A percentile compares a stretch with the other conserved stretches of the same genome.
Evolutionary conservation across 2,113 vertebrate species (phyloP).

Genomic region (Vicugna pacos): DNA sequence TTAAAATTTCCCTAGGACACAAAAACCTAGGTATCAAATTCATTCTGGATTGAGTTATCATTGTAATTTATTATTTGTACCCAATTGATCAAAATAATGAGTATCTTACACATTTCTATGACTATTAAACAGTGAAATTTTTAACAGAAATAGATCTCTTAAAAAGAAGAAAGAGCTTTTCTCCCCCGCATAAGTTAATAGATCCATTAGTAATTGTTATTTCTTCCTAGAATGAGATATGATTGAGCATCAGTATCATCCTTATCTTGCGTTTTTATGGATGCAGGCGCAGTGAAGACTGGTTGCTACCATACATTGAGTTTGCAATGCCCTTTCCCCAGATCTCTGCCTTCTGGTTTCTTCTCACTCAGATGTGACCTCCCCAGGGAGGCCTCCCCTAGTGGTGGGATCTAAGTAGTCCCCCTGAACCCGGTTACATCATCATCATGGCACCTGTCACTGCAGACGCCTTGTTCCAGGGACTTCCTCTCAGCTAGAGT

Average conservation of each 20-base stretch:
- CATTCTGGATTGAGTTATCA: not conserved
- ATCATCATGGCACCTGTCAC: not conserved
- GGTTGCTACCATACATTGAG: not conserved
- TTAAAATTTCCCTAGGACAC: not conserved
- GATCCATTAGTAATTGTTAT: not conserved
- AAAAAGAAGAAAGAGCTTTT: not conserved
- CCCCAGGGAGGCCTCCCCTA: not conserved
- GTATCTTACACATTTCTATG: not conserved
- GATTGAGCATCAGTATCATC: not conserved
- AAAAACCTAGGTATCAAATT: not conserved
- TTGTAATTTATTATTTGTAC: not conserved
- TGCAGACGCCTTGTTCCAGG: not conserved
- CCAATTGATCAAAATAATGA: constrained; percentile 32
- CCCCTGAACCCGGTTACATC: not conserved
- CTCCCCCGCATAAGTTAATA: not conserved
- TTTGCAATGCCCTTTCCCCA: not conserved
- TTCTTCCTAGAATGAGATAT: not conserved
- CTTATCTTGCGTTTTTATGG: not conserved
- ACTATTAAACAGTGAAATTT: not conserved
- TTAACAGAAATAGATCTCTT: not conserved
- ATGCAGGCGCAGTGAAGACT: not conserved
- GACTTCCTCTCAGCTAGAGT: not conserved
- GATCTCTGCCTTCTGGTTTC: not conserved
- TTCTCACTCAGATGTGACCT: not conserved
- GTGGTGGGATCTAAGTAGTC: not conserved